These are phyloP conservation scores for Deilephila elpenor DNA, from an alignment of 2,888 invertebrate species.

Conservation along the genomic window DNA sequence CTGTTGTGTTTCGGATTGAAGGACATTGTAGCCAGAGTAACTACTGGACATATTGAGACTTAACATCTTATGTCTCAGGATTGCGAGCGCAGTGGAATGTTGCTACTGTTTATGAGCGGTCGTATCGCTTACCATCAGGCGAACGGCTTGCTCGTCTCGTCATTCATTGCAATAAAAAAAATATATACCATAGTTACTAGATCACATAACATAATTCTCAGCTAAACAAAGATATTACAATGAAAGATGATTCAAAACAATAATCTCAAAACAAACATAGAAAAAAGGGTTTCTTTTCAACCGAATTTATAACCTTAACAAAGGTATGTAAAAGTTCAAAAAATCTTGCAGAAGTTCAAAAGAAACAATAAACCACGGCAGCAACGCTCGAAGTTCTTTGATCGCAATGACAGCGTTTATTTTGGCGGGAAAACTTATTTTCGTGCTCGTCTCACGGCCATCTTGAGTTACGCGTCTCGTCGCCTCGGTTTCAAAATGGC, in stretches of 20 bases:
- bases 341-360: constrained; percentile 52
- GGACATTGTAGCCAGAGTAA: no score
- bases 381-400: constrained; percentile 50
- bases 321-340: constrained; percentile 31
- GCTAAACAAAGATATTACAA: neutral
- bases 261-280: constrained; percentile 8
- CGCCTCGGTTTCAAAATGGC: constrained; percentile 29
- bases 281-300: neutral
- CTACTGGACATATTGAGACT: no score
- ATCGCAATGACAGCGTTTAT: constrained; percentile 60
- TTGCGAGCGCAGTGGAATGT: no score
- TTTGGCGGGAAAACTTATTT: constrained; percentile 60
- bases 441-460: constrained; percentile 45
- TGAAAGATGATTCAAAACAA: neutral
- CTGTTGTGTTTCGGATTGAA: no score
- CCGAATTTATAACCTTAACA: constrained; percentile 19
- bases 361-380: constrained; percentile 52
- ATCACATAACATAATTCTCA: neutral
- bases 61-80: no score
- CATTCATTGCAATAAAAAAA: no score
- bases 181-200: no score
- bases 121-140: no score
- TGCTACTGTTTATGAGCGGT: no score
- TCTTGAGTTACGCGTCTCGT: constrained; percentile 36
- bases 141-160: no score